These are phyloP conservation scores for Echeneis naucrates DNA, from an alignment of 2,797 vertebrate genomes.

Conservation along the genomic window DNA sequence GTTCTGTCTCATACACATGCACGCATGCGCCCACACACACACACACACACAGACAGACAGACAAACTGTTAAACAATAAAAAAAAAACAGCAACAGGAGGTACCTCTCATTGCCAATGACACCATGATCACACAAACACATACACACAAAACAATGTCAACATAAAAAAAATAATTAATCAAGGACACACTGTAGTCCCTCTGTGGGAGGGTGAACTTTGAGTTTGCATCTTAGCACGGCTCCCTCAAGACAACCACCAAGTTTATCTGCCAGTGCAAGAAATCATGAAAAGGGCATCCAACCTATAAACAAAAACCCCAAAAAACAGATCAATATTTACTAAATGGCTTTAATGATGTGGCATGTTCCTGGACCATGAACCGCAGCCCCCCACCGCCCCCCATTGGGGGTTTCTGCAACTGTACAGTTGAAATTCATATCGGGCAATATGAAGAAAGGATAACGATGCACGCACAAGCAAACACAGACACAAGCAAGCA, in stretches of 20 bases:
- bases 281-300: conserved; percentile 1
- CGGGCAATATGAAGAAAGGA: conserved; percentile 40
- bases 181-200: conserved; percentile 35
- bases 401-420: background rate
- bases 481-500: conserved; percentile 58
- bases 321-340: background rate
- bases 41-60: no score
- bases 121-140: conserved; percentile 32
- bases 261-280: conserved; percentile 29
- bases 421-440: conserved; percentile 42
- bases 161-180: conserved; percentile 26
- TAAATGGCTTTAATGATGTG: conserved; percentile 2
- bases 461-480: conserved; percentile 53
- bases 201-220: conserved; percentile 21
- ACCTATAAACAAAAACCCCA: background rate
- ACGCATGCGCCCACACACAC: no score
- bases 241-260: conserved; percentile 17
- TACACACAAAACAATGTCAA: background rate
- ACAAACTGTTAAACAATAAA: conserved; percentile 59
- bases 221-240: conserved; percentile 36
- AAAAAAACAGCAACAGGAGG: conserved; percentile 64
- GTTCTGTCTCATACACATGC: conserved; percentile 60
- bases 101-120: conserved; percentile 48
- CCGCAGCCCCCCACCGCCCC: no score
- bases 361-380: conserved; percentile 1